Evolutionary conservation across 2,888 invertebrate genomes (phyloP), one percentile per base, ranked within the genome.

Genomic region (Euplagia quadripunctaria): DNA sequence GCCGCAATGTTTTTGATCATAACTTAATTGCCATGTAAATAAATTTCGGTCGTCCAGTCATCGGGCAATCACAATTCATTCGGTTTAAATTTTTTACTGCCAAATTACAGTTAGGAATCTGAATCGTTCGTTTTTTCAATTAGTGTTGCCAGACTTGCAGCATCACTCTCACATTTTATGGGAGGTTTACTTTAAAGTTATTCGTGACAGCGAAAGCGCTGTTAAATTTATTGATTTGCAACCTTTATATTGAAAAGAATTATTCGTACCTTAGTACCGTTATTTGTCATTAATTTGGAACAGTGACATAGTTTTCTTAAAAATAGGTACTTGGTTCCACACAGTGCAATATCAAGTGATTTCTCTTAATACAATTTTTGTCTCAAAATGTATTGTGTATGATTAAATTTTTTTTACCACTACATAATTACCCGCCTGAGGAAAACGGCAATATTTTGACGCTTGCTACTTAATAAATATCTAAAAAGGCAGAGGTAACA

Each of bases 91-190:
- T 75, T 81, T 79, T 82, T 79, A 73, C 14, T 64, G 46, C 63
- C 73, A 41, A 69, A 42, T 70, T 79, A 83, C 82, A 71, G 82
- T 82, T 82, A 64, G 65, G 52, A 51, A 76, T 73, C 70, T 71
- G 66, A 43, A 76, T 71, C 70, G 77, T 70, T 74, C 70, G 31
- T 74, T 68, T 75, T 70, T 76, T 52, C 71, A 42, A 78, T 70
- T 76, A 58, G 73, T 80, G 79, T 20, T 82, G 76, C 76, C 75
- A 82, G 63, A 79, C 74, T 76, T 78, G 67, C 70, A 70, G 64
- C 64, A 51, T 43, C 80, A 77, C 79, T 83, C 83, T 84, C 79
- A 74, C 76, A 75, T 82, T 86, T 86, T 82, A 83, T 83, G 76
- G 84, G 74, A 76, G 73, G 78, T 82, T 79, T 77, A 75, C 74